phyloP scores from a whole-genome alignment of 2,888 invertebrate genomes.

The Tanypteryx hageni region DNA sequence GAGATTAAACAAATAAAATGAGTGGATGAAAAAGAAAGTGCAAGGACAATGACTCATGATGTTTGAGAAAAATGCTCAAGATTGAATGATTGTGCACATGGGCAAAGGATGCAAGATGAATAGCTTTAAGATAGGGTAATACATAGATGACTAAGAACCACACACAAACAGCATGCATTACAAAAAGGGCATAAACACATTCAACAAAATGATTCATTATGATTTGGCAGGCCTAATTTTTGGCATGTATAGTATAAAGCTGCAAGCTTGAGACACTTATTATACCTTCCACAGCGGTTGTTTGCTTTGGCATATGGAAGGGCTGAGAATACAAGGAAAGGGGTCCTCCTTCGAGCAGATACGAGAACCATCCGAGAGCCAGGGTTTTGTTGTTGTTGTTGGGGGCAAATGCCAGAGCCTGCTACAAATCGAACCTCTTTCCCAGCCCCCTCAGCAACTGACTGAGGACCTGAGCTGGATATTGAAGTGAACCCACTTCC shows the following conservation, averaged over 20 bases:
- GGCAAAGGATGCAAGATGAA: too few species aligned
- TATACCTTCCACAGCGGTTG: slow-evolving; percentile 44
- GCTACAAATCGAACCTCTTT: slow-evolving; percentile 75
- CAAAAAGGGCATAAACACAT: neutral
- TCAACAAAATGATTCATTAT: neutral
- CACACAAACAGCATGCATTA: neutral
- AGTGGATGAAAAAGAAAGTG: too few species aligned
- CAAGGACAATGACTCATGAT: too few species aligned
- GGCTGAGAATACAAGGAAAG: slow-evolving; percentile 91
- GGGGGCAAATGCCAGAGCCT: slow-evolving; percentile 73
- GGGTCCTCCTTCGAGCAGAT: slow-evolving; percentile 83
- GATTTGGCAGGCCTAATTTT: too few species aligned
- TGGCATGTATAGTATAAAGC: too few species aligned
- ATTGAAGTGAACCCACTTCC: slow-evolving; percentile 57
- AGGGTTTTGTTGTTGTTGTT: slow-evolving; percentile 83
- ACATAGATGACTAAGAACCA: neutral
- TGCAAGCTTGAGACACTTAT: neutral
- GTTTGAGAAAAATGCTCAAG: too few species aligned
- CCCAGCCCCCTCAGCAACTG: slow-evolving; percentile 46
- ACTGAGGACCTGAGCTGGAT: slow-evolving; percentile 43
- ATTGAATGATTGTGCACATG: too few species aligned
- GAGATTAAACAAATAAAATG: too few species aligned
- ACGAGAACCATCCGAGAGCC: slow-evolving; percentile 91
- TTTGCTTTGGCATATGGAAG: slow-evolving; percentile 83
- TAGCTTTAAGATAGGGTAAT: too few species aligned